A percentile compares a stretch with the other conserved stretches of the same genome.
These are phyloP conservation scores for Ceramica pisi DNA, from an alignment of 2,888 invertebrate species.

Conservation along the genomic window DNA sequence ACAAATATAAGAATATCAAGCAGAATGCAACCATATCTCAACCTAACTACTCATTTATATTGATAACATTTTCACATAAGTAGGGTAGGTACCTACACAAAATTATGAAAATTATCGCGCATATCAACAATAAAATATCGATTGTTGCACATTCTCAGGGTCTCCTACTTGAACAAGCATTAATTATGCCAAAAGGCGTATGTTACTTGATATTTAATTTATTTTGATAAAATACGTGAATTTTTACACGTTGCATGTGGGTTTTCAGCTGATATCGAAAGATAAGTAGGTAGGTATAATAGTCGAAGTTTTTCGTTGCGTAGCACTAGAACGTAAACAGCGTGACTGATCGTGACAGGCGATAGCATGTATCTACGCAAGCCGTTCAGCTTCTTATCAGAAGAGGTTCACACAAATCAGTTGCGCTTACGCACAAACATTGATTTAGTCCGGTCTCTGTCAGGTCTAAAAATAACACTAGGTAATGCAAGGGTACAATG, in stretches of 20 bases:
- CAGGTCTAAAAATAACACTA: slow-evolving; percentile 52
- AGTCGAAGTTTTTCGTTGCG: slow-evolving; percentile 22
- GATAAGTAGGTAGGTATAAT: too few relatives aligned
- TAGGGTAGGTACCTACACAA: background rate
- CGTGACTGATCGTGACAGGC: slow-evolving; percentile 34
- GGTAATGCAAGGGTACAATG: slow-evolving; percentile 31
- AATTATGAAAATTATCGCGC: slow-evolving; percentile 14
- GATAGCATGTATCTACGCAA: slow-evolving; percentile 50
- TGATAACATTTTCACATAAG: slow-evolving; percentile 6
- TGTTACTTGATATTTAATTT: slow-evolving; percentile 23
- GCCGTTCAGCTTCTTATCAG: slow-evolving; percentile 63
- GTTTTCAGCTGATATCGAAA: slow-evolving; percentile 43
- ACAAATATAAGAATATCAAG: slow-evolving; percentile 15
- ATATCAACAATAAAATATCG: slow-evolving; percentile 22
- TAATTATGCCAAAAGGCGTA: slow-evolving; percentile 28
- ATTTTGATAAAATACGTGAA: slow-evolving; percentile 31
- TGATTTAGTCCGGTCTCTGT: slow-evolving; percentile 39
- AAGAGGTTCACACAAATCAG: slow-evolving; percentile 45
- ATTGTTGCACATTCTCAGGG: slow-evolving; percentile 49
- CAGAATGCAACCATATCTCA: background rate
- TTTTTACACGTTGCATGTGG: slow-evolving; percentile 37
- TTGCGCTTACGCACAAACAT: slow-evolving; percentile 50
- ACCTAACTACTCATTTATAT: slow-evolving; percentile 4
- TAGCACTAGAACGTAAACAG: slow-evolving; percentile 41
- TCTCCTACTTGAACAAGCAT: slow-evolving; percentile 21